Conservation (phyloP, 2,797 vertebrate species). For the Anguilla obscura region DNA sequence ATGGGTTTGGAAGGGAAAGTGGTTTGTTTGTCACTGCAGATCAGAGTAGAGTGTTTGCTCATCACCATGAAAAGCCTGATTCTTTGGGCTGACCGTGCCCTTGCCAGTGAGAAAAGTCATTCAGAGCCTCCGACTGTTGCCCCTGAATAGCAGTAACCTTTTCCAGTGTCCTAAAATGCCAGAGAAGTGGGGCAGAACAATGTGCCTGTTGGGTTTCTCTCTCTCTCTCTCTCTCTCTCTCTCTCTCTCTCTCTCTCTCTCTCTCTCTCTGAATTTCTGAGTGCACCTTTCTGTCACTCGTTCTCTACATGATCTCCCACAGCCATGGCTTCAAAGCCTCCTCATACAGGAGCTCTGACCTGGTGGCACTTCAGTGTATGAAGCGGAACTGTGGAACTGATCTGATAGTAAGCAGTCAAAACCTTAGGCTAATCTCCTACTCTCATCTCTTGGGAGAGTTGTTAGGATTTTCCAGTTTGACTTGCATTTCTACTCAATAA, state of each 20-base stretch:
- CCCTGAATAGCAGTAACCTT: conserved; percentile 38
- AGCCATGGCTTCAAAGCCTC: conserved; percentile 5
- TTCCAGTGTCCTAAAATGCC: conserved; percentile 44
- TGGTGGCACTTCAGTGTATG: not conserved
- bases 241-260: not conserved
- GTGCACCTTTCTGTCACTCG: not conserved
- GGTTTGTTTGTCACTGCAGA: not conserved
- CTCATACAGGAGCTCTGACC: not conserved
- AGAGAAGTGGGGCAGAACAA: conserved; percentile 48
- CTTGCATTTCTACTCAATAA: not conserved
- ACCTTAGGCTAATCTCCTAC: not conserved
- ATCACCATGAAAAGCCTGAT: not conserved
- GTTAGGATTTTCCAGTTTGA: not conserved
- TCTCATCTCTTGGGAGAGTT: not conserved
- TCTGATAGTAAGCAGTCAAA: not conserved
- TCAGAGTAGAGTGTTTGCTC: not conserved
- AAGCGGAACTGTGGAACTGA: not conserved
- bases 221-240: not conserved
- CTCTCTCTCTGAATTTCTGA: conserved; percentile 1
- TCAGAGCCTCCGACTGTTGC: conserved; percentile 19
- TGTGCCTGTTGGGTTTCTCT: conserved; percentile 35
- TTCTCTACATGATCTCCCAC: not conserved
- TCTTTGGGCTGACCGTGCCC: conserved; percentile 6
- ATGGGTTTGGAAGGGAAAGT: not conserved
- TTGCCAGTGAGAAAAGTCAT: conserved; percentile 42